A percentile compares a stretch with the other conserved stretches of the same genome.
Evolutionary conservation across 1,140 invertebrate species (phyloP).

Genomic region (Cotesia vestalis): DNA sequence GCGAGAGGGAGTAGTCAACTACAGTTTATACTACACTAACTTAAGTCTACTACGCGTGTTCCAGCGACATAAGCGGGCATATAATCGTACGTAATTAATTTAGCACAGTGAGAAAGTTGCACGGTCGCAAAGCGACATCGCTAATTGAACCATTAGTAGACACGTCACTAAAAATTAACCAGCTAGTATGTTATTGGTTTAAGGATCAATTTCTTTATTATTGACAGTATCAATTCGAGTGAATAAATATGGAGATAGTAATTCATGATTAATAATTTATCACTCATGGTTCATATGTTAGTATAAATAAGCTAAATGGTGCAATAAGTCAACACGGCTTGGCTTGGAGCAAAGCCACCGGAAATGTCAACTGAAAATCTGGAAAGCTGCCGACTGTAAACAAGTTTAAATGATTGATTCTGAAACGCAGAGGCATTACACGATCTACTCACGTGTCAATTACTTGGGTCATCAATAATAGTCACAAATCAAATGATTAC

Average conservation of each 20-base stretch:
- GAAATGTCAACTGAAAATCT: constrained; percentile 22
- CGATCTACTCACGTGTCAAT: too few relatives aligned
- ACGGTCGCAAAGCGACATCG: constrained; percentile 28
- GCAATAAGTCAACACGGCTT: constrained; percentile 29
- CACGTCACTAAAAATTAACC: constrained; percentile 40
- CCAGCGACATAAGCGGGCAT: constrained; percentile 32
- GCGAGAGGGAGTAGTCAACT: too few relatives aligned
- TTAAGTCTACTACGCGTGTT: constrained; percentile 25
- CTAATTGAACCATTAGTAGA: constrained; percentile 46
- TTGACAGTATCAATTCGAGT: too few relatives aligned
- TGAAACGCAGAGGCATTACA: neutral
- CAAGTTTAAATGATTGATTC: constrained; percentile 20
- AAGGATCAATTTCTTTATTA: neutral
- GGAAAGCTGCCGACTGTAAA: constrained; percentile 28
- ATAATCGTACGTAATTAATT: constrained; percentile 42
- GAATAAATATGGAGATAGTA: too few relatives aligned
- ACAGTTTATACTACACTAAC: neutral
- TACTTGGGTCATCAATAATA: too few relatives aligned
- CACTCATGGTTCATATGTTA: neutral
- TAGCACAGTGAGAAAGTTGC: constrained; percentile 30
- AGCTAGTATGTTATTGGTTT: neutral
- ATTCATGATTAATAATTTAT: neutral
- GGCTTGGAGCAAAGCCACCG: constrained; percentile 26
- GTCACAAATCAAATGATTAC: too few relatives aligned
- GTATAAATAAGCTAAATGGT: neutral